Conservation (phyloP, 1,140 invertebrate genomes). For the Sipha flava region DNA sequence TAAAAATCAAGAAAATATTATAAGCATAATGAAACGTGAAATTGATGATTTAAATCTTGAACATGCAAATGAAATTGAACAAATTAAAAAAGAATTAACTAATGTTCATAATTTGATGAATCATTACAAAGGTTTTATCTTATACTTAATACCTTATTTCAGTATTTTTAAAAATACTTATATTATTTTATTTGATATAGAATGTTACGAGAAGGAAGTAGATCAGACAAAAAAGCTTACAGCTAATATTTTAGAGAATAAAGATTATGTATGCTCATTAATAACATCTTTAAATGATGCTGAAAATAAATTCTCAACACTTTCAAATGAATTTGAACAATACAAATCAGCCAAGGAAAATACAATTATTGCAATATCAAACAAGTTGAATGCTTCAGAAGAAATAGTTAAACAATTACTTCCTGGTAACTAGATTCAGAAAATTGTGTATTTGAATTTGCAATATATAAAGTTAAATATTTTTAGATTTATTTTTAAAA, state of each 20-base stretch:
- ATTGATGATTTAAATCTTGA: not conserved
- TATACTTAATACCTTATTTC: not conserved
- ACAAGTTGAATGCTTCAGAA: constrained; percentile 14
- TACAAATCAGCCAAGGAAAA: not conserved
- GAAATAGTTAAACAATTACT: constrained; percentile 25
- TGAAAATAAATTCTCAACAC: not conserved
- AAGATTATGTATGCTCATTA: not conserved
- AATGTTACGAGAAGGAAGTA: constrained; percentile 16
- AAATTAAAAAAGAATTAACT: not conserved
- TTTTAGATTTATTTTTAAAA: too few relatives aligned
- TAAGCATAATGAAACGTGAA: not conserved
- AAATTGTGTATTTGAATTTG: too few relatives aligned
- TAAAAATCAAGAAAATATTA: constrained; percentile 4
- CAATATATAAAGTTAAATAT: too few relatives aligned
- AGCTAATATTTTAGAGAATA: not conserved
- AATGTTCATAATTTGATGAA: not conserved
- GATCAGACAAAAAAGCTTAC: not conserved
- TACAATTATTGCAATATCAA: not conserved
- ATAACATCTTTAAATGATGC: not conserved
- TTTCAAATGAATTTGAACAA: not conserved
- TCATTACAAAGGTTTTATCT: constrained; percentile 16
- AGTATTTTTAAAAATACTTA: not conserved
- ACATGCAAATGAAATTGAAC: not conserved
- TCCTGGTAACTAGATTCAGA: not conserved
- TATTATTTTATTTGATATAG: not conserved